Percentiles rank a stretch among this genome's conserved stretches.
phyloP scores from a whole-genome alignment of 2,888 invertebrate genomes.

The Noctua comes region DNA sequence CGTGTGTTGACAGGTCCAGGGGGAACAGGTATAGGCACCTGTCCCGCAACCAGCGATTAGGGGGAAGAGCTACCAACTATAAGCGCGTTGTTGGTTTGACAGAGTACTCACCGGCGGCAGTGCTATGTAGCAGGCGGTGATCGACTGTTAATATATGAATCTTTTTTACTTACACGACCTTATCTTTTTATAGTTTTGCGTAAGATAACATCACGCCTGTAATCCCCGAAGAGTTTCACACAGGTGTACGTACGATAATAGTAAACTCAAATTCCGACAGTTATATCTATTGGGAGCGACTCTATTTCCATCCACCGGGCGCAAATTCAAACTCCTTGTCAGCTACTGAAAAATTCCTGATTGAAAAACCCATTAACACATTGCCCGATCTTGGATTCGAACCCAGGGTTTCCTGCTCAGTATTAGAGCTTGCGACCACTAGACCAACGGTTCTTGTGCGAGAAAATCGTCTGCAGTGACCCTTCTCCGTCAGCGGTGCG shows the following conservation, averaged over 20 bases:
- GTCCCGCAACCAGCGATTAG: background rate
- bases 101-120: background rate
- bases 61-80: background rate
- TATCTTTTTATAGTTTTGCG: background rate
- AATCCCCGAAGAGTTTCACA: background rate
- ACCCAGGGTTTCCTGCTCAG: background rate
- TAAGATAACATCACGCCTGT: background rate
- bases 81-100: background rate
- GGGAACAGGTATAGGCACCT: constrained; percentile 24
- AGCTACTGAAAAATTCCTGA: background rate
- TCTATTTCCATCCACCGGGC: background rate
- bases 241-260: background rate
- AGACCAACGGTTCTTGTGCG: background rate
- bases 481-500: background rate
- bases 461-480: background rate
- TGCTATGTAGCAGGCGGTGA: background rate
- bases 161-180: background rate
- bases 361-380: background rate
- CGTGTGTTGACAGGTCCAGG: constrained; percentile 29
- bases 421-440: background rate
- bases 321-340: background rate
- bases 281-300: background rate
- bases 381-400: background rate
- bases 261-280: background rate
- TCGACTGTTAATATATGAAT: background rate